phyloP scores from a whole-genome alignment of 2,113 vertebrate species.

The Lampris megalopsis region DNA sequence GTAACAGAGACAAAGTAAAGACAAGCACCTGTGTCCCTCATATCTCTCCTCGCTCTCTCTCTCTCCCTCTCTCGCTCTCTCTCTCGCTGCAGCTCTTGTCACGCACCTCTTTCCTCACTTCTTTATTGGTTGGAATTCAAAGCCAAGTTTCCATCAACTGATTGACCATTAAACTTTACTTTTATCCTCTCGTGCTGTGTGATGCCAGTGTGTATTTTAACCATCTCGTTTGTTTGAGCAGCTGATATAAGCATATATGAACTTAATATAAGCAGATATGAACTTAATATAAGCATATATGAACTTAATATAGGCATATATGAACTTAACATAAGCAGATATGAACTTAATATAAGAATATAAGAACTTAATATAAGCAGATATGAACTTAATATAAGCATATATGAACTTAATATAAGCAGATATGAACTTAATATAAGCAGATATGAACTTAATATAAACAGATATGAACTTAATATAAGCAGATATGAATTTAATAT shows the following conservation, averaged over 20 bases:
- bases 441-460: too few relatives aligned
- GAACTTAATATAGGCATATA: not conserved
- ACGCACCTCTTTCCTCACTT: constrained; percentile 29
- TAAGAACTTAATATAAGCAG: too few relatives aligned
- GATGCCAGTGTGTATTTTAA: constrained; percentile 11
- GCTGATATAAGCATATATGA: not conserved
- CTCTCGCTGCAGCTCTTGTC: constrained; percentile 29
- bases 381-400: too few relatives aligned
- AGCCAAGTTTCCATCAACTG: constrained; percentile 53
- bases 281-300: not conserved
- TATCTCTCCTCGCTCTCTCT: not conserved
- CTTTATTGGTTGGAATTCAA: constrained; percentile 2
- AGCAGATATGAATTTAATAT: too few relatives aligned
- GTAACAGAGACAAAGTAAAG: not conserved
- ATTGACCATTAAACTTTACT: constrained; percentile 23
- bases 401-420: too few relatives aligned
- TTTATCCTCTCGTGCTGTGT: constrained; percentile 10
- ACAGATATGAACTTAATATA: too few relatives aligned
- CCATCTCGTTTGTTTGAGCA: not conserved
- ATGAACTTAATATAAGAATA: too few relatives aligned
- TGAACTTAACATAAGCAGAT: too few relatives aligned
- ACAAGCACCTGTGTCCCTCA: constrained; percentile 43
- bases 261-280: not conserved
- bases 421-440: too few relatives aligned
- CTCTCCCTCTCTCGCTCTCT: not conserved